Evolutionary conservation across 2,113 vertebrate genomes (phyloP).

Genomic region (Mellivora capensis): DNA sequence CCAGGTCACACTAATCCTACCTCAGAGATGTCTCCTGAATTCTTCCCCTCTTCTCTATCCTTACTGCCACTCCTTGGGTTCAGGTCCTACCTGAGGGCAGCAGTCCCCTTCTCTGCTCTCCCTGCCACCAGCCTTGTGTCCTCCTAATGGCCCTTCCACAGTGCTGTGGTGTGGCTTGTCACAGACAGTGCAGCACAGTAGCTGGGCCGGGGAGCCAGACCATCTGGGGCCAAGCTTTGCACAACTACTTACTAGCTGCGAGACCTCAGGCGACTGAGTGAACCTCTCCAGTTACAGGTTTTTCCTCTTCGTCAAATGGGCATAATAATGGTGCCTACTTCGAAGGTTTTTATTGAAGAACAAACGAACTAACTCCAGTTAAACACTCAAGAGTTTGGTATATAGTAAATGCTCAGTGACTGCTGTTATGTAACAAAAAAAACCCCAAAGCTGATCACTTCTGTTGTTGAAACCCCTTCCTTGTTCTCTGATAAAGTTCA

Average conservation of each 20-base stretch:
- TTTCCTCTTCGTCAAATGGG: background rate
- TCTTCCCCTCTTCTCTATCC: background rate
- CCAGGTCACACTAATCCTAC: no score
- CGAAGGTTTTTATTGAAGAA: background rate
- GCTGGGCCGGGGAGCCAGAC: background rate
- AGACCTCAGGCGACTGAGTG: background rate
- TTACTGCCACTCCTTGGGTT: background rate
- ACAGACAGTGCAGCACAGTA: background rate
- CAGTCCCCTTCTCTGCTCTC: background rate
- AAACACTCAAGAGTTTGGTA: background rate
- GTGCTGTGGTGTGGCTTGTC: background rate
- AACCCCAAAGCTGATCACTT: background rate
- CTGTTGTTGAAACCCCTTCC: background rate
- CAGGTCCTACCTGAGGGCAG: background rate
- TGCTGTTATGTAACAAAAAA: background rate
- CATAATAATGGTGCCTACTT: background rate
- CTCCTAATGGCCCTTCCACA: background rate
- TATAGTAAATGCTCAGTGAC: background rate
- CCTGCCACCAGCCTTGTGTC: background rate
- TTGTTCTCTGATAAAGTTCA: background rate
- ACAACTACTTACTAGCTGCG: background rate
- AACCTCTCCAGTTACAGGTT: background rate
- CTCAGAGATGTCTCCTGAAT: background rate
- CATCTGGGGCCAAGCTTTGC: background rate
- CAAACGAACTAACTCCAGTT: background rate